Percentiles rank a stretch among this genome's conserved stretches.
phyloP scores from a whole-genome alignment of 2,888 invertebrate genomes.

The Xestia sexstrigata region DNA sequence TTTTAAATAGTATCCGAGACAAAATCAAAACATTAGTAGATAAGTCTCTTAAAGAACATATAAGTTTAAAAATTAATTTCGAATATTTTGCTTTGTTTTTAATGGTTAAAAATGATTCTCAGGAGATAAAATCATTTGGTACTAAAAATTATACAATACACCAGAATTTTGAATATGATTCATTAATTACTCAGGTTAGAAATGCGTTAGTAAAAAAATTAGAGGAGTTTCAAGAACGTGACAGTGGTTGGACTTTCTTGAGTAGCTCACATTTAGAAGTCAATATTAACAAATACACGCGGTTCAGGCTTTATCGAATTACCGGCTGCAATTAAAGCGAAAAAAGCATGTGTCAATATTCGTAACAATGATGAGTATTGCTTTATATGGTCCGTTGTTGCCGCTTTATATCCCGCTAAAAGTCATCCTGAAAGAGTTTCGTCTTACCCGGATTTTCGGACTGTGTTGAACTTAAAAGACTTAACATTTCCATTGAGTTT shows the following conservation, averaged over 20 bases:
- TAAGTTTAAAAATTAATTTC: neutral
- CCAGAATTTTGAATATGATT: constrained; percentile 5
- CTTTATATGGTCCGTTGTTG: no score
- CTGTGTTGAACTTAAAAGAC: no score
- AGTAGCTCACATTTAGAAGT: constrained; percentile 13
- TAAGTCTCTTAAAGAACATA: neutral
- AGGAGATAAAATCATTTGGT: neutral
- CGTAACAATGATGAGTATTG: no score
- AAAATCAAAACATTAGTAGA: neutral
- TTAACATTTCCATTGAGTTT: no score
- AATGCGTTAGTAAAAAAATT: neutral
- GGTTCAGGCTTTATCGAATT: no score
- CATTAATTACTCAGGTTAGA: neutral
- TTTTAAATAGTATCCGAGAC: neutral
- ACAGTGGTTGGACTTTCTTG: constrained; percentile 15
- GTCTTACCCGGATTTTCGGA: no score
- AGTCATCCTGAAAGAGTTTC: no score
- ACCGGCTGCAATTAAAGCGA: no score
- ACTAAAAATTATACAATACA: neutral
- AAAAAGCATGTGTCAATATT: no score
- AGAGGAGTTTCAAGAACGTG: constrained; percentile 8
- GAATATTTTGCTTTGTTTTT: constrained; percentile 1
- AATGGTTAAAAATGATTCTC: constrained; percentile 4
- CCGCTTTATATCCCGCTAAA: no score
- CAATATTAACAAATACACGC: neutral